These are phyloP conservation scores for Gryon sp. DNA, from an alignment of 1,140 invertebrate genomes.

Conservation along the genomic window DNA sequence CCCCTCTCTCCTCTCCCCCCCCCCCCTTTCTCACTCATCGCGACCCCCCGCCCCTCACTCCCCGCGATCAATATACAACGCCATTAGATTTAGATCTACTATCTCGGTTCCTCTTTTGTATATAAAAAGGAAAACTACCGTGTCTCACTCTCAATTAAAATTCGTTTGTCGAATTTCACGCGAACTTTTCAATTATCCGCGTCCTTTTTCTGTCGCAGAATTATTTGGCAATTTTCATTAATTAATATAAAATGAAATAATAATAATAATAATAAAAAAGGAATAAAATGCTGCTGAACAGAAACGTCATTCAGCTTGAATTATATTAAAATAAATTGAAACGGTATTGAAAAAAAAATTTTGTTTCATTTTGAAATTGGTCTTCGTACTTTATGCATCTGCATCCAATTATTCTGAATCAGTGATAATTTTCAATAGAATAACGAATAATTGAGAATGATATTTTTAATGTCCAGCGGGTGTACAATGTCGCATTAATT, in stretches of 20 bases:
- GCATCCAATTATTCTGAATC: conserved; percentile 62
- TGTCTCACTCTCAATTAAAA: conserved; percentile 23
- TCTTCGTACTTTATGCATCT: conserved; percentile 39
- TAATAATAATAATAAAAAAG: conserved; percentile 18
- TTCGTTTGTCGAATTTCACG: conserved; percentile 34
- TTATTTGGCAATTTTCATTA: conserved; percentile 53
- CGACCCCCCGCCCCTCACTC: too few species aligned
- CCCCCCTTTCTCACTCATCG: too few species aligned
- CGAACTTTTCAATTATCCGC: conserved; percentile 30
- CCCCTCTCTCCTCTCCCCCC: too few species aligned
- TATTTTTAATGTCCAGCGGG: conserved; percentile 56
- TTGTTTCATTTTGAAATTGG: conserved; percentile 53
- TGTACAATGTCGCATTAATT: conserved; percentile 59
- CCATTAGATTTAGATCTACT: conserved; percentile 34
- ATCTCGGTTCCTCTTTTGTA: conserved; percentile 4
- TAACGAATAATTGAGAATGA: conserved; percentile 59
- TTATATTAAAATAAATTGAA: conserved; percentile 62
- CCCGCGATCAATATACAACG: conserved; percentile 40
- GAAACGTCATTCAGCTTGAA: conserved; percentile 42
- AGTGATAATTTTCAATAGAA: conserved; percentile 59
- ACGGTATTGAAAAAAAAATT: conserved; percentile 46
- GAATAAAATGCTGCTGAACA: conserved; percentile 19
- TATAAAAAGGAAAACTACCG: conserved; percentile 5
- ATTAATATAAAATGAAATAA: conserved; percentile 49
- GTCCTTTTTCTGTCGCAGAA: conserved; percentile 5